These are phyloP conservation scores for Phrynocephalus guinanensis DNA, from an alignment of 2,797 vertebrate genomes.

Conservation along the genomic window DNA sequence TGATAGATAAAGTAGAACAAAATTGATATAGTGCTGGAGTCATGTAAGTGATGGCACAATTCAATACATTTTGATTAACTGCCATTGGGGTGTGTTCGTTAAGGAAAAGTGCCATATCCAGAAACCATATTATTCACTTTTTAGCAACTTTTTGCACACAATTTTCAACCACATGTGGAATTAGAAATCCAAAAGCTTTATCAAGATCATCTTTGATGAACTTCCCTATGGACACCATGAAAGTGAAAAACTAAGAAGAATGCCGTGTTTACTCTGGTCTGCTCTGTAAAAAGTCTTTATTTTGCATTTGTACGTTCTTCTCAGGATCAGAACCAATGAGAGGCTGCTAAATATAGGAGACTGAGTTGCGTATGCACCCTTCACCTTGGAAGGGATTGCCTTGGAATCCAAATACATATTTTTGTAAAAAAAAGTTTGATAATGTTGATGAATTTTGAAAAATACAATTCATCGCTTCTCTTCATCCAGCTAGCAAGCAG, in stretches of 20 bases:
- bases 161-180: slow-evolving; percentile 12
- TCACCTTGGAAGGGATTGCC: neutral
- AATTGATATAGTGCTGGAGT: slow-evolving; percentile 10
- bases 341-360: neutral
- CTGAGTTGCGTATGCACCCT: neutral
- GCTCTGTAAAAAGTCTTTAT: neutral
- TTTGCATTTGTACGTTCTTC: neutral
- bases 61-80: slow-evolving; percentile 24
- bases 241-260: neutral
- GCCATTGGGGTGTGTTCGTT: slow-evolving; percentile 22
- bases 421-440: too few relatives aligned
- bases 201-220: neutral
- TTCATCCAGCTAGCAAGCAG: too few relatives aligned
- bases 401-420: too few relatives aligned
- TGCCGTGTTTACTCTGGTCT: neutral
- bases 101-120: neutral
- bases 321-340: neutral
- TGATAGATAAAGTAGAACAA: slow-evolving; percentile 30
- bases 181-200: neutral
- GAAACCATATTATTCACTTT: neutral
- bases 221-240: neutral
- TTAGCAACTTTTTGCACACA: neutral
- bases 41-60: slow-evolving; percentile 23
- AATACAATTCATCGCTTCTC: too few relatives aligned
- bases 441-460: too few relatives aligned